Conservation (phyloP, 1,140 invertebrate species). For the Camponotus floridanus region DNA sequence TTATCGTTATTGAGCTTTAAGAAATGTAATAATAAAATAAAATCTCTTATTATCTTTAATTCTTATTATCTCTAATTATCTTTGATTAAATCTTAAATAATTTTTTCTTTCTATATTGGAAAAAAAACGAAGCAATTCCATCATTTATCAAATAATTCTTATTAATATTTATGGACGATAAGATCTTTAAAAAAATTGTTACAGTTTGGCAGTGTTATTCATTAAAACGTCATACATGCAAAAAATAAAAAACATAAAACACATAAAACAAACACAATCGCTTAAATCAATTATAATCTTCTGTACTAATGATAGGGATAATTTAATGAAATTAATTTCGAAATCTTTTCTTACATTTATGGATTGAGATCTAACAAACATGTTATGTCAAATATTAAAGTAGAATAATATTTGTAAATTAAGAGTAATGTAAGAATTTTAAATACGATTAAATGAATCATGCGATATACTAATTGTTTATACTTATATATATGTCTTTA, state of each 20-base stretch:
- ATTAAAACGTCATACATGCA: neutral
- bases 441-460: too few relatives aligned
- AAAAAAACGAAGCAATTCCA: neutral
- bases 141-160: neutral
- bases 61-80: too few relatives aligned
- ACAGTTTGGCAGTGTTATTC: neutral
- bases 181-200: neutral
- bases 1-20: too few relatives aligned
- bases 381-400: neutral
- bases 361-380: neutral
- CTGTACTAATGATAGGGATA: neutral
- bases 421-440: too few relatives aligned
- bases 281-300: constrained; percentile 13
- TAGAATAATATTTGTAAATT: too few relatives aligned
- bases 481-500: too few relatives aligned
- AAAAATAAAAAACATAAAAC: too few relatives aligned
- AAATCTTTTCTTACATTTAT: neutral
- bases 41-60: too few relatives aligned
- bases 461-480: too few relatives aligned
- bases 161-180: neutral
- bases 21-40: too few relatives aligned
- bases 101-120: neutral
- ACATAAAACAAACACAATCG: neutral
- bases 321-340: neutral
- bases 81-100: neutral